Evolutionary conservation across 2,888 invertebrate genomes (phyloP).

Genomic region (Pristionchus entomophagus): DNA sequence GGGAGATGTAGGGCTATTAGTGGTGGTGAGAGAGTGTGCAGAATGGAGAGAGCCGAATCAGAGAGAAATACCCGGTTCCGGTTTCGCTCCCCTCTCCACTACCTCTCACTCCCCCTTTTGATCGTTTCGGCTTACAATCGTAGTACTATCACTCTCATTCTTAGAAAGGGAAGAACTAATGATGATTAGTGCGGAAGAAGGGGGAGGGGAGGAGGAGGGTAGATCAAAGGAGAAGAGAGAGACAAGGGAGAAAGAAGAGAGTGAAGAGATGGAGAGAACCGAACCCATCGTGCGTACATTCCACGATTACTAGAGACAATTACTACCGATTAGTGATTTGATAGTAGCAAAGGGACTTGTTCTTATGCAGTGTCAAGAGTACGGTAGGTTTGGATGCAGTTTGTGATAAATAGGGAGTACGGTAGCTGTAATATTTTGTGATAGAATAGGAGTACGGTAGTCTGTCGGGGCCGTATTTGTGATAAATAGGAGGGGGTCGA

Average conservation of each 20-base stretch:
- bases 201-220: background rate
- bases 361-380: background rate
- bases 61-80: slow-evolving; percentile 22
- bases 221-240: background rate
- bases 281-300: background rate
- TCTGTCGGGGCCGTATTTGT: no score
- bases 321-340: background rate
- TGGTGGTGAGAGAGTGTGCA: background rate
- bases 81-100: slow-evolving; percentile 25
- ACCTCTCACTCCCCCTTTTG: background rate
- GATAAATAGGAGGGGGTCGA: background rate
- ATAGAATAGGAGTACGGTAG: background rate
- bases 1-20: slow-evolving; percentile 12
- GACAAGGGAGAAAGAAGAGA: background rate
- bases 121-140: slow-evolving; percentile 46
- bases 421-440: no score
- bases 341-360: background rate
- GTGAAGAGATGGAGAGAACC: background rate
- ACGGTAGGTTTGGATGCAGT: background rate
- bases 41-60: background rate
- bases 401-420: background rate
- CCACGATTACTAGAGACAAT: background rate
- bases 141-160: slow-evolving; percentile 43
- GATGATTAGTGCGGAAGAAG: slow-evolving; percentile 13
- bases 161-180: slow-evolving; percentile 16